Evolutionary conservation across 2,797 vertebrate species (phyloP).

Genomic region (Cottoperca gobio): DNA sequence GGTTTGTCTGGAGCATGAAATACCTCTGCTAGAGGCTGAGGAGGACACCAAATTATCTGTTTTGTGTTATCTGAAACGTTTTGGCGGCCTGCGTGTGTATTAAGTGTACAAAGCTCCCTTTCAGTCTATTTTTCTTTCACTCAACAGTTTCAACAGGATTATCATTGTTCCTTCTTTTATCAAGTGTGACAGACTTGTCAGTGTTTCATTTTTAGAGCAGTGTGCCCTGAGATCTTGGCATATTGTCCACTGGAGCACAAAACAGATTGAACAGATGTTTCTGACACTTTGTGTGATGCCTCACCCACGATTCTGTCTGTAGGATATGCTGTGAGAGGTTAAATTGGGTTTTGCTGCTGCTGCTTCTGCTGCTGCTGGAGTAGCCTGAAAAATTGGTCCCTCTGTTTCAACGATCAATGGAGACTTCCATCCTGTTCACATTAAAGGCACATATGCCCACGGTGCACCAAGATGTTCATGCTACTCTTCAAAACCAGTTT

Average conservation of each 20-base stretch:
- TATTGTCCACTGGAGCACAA: conserved; percentile 67
- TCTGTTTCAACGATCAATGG: conserved; percentile 31
- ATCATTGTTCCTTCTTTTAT: conserved; percentile 71
- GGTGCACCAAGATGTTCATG: background rate
- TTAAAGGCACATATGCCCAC: conserved; percentile 7
- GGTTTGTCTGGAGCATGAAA: conserved; percentile 55
- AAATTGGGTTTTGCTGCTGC: conserved; percentile 45
- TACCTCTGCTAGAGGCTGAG: conserved; percentile 30
- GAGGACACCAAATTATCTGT: conserved; percentile 24
- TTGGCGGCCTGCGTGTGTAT: conserved; percentile 33
- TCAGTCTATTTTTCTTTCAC: conserved; percentile 50
- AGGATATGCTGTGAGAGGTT: conserved; percentile 51
- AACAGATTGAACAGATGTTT: conserved; percentile 77
- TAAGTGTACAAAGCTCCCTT: conserved; percentile 35
- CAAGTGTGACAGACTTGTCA: conserved; percentile 76
- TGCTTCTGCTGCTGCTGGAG: conserved; percentile 25
- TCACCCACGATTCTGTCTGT: conserved; percentile 43
- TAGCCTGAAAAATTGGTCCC: conserved; percentile 36
- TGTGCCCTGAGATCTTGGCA: conserved; percentile 61
- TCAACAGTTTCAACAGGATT: conserved; percentile 63
- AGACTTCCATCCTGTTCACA: conserved; percentile 36
- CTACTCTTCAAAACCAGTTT: background rate
- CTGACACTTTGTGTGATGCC: conserved; percentile 67
- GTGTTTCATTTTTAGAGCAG: conserved; percentile 62
- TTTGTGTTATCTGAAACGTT: conserved; percentile 44